phyloP scores from a whole-genome alignment of 2,113 vertebrate genomes.

The Promerops cafer region DNA sequence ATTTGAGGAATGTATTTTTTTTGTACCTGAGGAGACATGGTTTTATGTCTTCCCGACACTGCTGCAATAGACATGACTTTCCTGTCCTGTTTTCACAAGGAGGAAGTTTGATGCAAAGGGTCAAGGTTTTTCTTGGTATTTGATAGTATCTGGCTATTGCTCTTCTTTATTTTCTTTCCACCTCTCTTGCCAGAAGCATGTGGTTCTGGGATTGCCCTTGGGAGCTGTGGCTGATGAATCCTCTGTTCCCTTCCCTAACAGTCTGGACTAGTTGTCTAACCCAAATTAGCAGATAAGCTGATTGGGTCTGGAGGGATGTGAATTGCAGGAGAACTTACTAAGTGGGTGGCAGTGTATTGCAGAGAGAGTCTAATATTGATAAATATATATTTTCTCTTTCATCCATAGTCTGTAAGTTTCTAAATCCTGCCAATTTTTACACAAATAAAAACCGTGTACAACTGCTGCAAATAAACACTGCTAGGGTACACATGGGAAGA shows the following conservation, averaged over 20 bases:
- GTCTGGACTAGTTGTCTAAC: not conserved
- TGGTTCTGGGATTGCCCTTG: not conserved
- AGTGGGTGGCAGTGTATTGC: not conserved
- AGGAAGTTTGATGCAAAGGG: not conserved
- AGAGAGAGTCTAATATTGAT: not conserved
- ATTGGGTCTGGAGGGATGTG: not conserved
- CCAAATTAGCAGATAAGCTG: conserved; percentile 5
- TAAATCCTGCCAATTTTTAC: not conserved
- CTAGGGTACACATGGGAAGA: accelerated
- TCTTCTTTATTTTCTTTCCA: not conserved
- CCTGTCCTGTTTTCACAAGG: not conserved
- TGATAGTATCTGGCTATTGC: not conserved
- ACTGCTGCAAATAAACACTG: not conserved
- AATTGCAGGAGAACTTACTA: not conserved
- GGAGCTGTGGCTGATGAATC: not conserved
- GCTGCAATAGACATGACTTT: not conserved
- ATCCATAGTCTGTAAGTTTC: not conserved
- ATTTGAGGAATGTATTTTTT: not conserved
- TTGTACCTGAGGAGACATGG: not conserved
- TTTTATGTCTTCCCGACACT: not conserved
- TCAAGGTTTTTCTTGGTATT: not conserved
- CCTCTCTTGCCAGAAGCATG: not conserved
- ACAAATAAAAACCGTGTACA: not conserved
- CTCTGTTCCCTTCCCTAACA: not conserved
- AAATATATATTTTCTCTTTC: not conserved